Evolutionary conservation across 2,888 invertebrate genomes (phyloP).

Genomic region (Andrena bicolor): DNA sequence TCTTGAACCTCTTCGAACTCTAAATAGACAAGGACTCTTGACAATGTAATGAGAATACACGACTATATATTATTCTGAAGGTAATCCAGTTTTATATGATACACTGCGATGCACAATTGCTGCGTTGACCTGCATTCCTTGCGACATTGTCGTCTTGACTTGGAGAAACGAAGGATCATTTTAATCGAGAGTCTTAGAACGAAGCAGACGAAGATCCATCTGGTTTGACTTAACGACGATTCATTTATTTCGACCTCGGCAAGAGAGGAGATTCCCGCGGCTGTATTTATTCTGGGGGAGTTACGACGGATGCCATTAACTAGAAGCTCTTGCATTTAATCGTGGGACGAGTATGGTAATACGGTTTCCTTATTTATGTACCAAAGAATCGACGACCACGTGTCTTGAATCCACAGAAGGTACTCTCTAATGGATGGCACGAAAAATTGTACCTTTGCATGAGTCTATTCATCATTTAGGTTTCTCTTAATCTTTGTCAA

Average conservation of each 20-base stretch:
- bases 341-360: constrained; percentile 78
- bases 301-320: constrained; percentile 70
- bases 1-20: neutral
- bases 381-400: constrained; percentile 48
- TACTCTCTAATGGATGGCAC: neutral
- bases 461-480: constrained; percentile 41
- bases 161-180: constrained; percentile 25
- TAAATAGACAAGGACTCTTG: neutral
- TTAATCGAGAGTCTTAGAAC: constrained; percentile 60
- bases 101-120: neutral
- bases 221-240: constrained; percentile 79
- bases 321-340: constrained; percentile 76
- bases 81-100: constrained; percentile 6
- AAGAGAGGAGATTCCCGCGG: constrained; percentile 81
- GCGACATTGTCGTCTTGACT: neutral
- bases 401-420: constrained; percentile 11
- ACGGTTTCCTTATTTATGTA: constrained; percentile 78
- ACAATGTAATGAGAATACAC: neutral
- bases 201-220: constrained; percentile 69
- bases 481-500: constrained; percentile 44
- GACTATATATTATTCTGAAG: neutral
- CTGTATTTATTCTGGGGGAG: constrained; percentile 79
- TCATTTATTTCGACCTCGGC: constrained; percentile 82
- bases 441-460: constrained; percentile 28
- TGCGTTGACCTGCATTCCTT: neutral